A percentile compares a stretch with the other conserved stretches of the same genome.
phyloP scores from a whole-genome alignment of 2,113 vertebrate species.

The Ceyx cyanopectus region DNA sequence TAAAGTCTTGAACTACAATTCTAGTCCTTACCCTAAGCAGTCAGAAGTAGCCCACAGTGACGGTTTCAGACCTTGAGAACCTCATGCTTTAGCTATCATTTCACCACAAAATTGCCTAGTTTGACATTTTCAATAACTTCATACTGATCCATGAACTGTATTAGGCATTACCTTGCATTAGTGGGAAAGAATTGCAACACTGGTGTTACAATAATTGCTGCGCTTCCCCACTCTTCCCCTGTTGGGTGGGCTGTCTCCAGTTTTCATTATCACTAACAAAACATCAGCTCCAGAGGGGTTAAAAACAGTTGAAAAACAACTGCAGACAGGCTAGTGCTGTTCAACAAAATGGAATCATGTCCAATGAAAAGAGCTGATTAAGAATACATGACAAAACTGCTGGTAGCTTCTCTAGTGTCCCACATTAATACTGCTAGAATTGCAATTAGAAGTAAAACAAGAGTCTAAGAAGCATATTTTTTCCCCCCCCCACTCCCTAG shows the following conservation, averaged over 20 bases:
- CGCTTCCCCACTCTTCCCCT: neutral
- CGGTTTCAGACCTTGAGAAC: neutral
- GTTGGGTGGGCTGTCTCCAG: neutral
- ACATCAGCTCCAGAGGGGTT: neutral
- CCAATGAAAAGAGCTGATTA: neutral
- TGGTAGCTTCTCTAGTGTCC: neutral
- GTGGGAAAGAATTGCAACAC: neutral
- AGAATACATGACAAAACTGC: constrained; percentile 6
- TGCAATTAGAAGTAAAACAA: constrained; percentile 35
- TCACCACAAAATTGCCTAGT: neutral
- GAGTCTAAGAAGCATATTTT: neutral
- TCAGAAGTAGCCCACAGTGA: neutral
- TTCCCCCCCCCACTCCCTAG: neutral
- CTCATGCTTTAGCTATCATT: neutral
- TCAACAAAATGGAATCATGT: neutral
- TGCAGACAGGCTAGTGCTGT: neutral
- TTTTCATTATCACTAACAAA: neutral
- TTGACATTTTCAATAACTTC: neutral
- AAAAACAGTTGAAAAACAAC: neutral
- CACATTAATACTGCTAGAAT: neutral
- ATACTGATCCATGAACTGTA: neutral
- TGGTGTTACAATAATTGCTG: neutral
- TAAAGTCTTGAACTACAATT: neutral
- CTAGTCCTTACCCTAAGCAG: neutral
- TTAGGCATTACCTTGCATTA: neutral